These are phyloP conservation scores for Holacanthus passer DNA, from an alignment of 2,113 vertebrate genomes.

Conservation along the genomic window DNA sequence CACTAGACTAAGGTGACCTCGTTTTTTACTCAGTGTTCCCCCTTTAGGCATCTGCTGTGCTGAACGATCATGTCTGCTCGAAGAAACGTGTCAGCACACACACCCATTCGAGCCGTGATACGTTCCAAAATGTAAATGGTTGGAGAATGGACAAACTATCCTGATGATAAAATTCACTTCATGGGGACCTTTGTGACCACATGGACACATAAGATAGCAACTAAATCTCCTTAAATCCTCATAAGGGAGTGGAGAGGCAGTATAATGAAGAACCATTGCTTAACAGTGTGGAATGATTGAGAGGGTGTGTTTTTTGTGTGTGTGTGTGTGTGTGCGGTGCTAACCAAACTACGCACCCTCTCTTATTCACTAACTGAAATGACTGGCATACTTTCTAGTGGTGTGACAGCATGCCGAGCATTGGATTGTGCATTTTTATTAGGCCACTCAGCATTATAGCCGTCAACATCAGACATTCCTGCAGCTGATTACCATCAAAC, in stretches of 20 bases:
- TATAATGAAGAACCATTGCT: slow-evolving; percentile 23
- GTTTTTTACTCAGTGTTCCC: background rate
- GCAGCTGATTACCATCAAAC: background rate
- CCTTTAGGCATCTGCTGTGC: background rate
- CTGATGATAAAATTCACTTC: background rate
- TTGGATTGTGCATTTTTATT: slow-evolving; percentile 40
- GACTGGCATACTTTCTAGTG: slow-evolving; percentile 53
- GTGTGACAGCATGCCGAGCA: slow-evolving; percentile 61
- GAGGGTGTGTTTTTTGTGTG: slow-evolving; percentile 28
- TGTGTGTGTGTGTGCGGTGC: background rate
- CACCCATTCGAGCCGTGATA: background rate
- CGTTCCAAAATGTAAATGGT: background rate
- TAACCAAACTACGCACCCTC: slow-evolving; percentile 21
- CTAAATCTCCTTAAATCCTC: background rate
- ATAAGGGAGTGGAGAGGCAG: slow-evolving; percentile 4
- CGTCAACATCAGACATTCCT: slow-evolving; percentile 38
- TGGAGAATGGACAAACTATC: too few species aligned
- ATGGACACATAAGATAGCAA: background rate
- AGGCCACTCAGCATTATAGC: slow-evolving; percentile 12
- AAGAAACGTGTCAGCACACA: background rate
- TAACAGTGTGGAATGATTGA: slow-evolving; percentile 38
- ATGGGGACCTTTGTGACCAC: background rate
- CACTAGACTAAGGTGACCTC: slow-evolving; percentile 3
- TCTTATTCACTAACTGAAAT: slow-evolving; percentile 42
- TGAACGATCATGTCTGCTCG: too few species aligned